Base-by-base conservation (phyloP, 1,140 invertebrate genomes). In the Lamellibrachia luymesi region DNA sequence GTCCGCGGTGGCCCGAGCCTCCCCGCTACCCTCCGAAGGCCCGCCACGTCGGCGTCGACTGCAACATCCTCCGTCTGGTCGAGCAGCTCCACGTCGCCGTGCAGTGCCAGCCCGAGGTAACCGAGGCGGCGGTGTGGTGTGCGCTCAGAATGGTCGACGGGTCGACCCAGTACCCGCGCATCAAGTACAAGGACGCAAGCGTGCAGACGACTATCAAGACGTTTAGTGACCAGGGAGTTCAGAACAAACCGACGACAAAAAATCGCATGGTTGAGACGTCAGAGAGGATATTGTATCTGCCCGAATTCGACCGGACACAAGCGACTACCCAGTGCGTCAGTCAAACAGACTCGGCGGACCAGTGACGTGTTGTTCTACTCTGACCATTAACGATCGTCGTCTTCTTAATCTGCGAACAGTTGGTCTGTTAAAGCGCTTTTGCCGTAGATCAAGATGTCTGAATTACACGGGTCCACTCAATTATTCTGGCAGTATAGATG, bases 201-300 rank as follows among this genome's bases (percentile, higher is more conserved):
- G 91, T 91, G 49, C 91, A 91, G 51, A 91, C 91, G 91, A 51
- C 49, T 22, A n/a, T 13, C 13, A 91, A 91, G 91, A 51, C 49
- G 51, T 91, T 91, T 25, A 51, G 49, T 13, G 51, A 50, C 91
- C 49, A 50, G 49, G 91, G 91, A 51, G 91, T 91, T 13, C 91
- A 91, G 51, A 91, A 25, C 25, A 50, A 51, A 17, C 49, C 51
- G 91, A 4, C 13, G 51, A 91, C 27, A n/a, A 50, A n/a, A 27
- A 91, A 51, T n/a, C 91, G n/a, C 10, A 22, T 91, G 91, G 91
- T 91, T 10, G 91, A 91, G 51, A 91, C 91, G 13, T n/a, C 91
- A 22, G 64, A 80, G 64, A 80, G 13, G 64, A 80, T 80, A 80
- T 22, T 80, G 64, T 80, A 80, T 80, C 64, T 22, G 64, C 64